Evolutionary conservation across 2,797 vertebrate species (phyloP).

Genomic region (Gadopsis marmoratus): DNA sequence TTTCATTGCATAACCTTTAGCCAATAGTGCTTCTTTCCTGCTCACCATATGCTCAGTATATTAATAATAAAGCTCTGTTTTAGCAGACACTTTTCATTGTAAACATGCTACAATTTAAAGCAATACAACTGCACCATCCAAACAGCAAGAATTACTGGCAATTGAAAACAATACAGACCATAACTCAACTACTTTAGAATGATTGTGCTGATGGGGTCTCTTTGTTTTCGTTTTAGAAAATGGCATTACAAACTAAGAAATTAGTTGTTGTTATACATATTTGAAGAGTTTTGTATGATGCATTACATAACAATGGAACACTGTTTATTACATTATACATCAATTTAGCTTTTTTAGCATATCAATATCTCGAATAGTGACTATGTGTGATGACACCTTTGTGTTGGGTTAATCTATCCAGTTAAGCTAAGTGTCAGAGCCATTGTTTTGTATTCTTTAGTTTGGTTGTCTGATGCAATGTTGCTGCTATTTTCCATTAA

Average conservation of each 20-base stretch:
- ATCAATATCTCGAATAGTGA: neutral
- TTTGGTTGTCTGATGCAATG: constrained; percentile 70
- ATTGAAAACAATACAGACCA: neutral
- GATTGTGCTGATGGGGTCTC: neutral
- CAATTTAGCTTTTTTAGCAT: neutral
- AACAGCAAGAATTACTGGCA: neutral
- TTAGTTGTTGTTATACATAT: neutral
- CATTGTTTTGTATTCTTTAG: constrained; percentile 40
- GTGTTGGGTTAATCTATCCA: neutral
- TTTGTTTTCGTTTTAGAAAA: neutral
- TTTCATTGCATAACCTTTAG: constrained; percentile 48
- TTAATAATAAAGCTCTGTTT: constrained; percentile 12
- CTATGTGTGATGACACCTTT: neutral
- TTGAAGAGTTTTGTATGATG: neutral
- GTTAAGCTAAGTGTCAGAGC: constrained; percentile 8
- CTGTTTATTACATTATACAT: neutral
- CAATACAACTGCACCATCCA: neutral
- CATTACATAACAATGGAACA: neutral
- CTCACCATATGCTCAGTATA: constrained; percentile 9
- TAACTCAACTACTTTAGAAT: neutral
- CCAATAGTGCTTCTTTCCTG: constrained; percentile 20
- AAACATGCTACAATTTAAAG: neutral
- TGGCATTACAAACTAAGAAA: neutral
- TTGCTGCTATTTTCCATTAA: constrained; percentile 73
- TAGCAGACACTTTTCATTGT: neutral